Conservation (phyloP, 2,888 invertebrate species). For the Dinocampus coccinellae region DNA sequence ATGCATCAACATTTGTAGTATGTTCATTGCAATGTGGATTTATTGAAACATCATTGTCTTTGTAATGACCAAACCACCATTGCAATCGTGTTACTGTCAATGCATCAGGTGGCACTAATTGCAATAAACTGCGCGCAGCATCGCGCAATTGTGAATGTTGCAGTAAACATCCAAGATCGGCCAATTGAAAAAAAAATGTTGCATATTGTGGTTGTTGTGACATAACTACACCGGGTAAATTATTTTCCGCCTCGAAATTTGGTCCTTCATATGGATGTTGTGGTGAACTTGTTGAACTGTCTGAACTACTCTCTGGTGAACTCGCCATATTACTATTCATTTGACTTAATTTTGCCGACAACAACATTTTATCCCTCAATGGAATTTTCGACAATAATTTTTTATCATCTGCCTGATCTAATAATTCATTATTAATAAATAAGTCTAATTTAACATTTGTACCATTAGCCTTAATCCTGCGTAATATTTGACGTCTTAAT, state of each 20-base stretch:
- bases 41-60: conserved; percentile 55
- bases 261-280: conserved; percentile 87
- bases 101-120: conserved; percentile 84
- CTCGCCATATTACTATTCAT: conserved; percentile 80
- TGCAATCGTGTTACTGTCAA: conserved; percentile 75
- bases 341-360: conserved; percentile 84
- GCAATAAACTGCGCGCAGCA: conserved; percentile 83
- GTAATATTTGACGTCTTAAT: conserved; percentile 82
- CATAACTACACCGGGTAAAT: conserved; percentile 89
- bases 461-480: conserved; percentile 75
- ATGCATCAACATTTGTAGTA: conserved; percentile 72
- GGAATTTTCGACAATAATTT: conserved; percentile 89
- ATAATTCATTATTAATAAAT: conserved; percentile 88
- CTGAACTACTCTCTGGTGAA: conserved; percentile 93
- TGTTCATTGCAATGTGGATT: conserved; percentile 54
- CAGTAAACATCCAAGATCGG: conserved; percentile 88
- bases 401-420: conserved; percentile 89
- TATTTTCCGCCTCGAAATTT: conserved; percentile 87
- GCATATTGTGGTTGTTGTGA: conserved; percentile 84
- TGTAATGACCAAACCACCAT: conserved; percentile 71
- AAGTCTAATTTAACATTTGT: conserved; percentile 90
- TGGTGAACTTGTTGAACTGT: conserved; percentile 94
- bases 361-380: conserved; percentile 86
- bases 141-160: conserved; percentile 86
- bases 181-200: conserved; percentile 87